Base-by-base conservation (phyloP, 2,888 invertebrate species). In the Coenonympha glycerion region DNA sequence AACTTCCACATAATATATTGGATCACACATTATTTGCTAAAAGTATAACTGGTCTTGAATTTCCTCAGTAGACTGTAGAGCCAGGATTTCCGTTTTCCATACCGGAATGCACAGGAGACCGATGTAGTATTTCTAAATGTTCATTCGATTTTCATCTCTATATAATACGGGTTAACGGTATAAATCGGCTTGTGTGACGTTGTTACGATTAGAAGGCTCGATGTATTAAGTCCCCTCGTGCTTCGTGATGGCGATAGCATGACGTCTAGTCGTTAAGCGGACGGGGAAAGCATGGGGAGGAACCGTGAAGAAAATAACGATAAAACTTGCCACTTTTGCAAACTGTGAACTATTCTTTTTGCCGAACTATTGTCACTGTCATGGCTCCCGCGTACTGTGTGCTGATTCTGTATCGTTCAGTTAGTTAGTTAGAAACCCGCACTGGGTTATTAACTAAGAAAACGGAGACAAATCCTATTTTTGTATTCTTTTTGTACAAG, bases 31-130 rank as follows among this genome's bases (percentile, higher is more conserved):
- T n/a, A n/a, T n/a, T n/a, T n/a, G n/a, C n/a, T n/a, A n/a, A n/a
- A n/a, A n/a, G n/a, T n/a, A n/a, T n/a, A 42, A 37, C 22, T 47
- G 31, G 52, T 59, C 57, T 50, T 55, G 47, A 40, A 39, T 28
- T 36, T 47, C 48, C 50, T 48, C 44, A 55, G 56, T 47, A 47
- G 66, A 66, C 44, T 55, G 56, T 47, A 47, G 66, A 66, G 65
- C 66, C 67, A 69, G 76, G 76, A 79, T 72, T 68, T 80, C 76
- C 79, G 76, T 63, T 64, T 63, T 66, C 65, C 64, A 69, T 69
- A 72, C 64, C 64, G 63, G 69, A 64, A 57, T 56, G 30, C 44
- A 22, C 6, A n/a, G 37, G 37, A 39, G 37, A 44, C 44, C 28
- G n/a, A n/a, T n/a, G 37, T 15, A 42, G 11, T 15, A 36, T 49